phyloP scores from a whole-genome alignment of 2,888 invertebrate species.

The Hesperia comma region DNA sequence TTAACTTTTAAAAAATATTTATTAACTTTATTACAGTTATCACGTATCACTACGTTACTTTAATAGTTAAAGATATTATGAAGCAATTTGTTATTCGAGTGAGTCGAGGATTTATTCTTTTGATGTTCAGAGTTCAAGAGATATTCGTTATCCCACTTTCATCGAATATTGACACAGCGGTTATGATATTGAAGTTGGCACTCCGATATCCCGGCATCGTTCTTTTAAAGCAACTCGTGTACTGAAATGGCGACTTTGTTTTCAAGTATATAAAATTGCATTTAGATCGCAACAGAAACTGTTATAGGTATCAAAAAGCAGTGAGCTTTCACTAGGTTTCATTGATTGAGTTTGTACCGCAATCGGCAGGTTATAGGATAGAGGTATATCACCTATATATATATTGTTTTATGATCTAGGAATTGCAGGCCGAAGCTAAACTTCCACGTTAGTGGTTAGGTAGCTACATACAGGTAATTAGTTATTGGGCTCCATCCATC shows the following conservation, averaged over 20 bases:
- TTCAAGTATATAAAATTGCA: neutral
- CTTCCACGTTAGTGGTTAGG: neutral
- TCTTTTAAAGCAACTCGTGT: constrained; percentile 2
- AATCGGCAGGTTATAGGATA: constrained; percentile 32
- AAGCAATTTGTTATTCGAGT: constrained; percentile 3
- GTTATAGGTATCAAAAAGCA: neutral
- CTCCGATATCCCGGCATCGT: neutral
- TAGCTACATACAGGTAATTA: neutral
- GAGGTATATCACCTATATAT: constrained; percentile 1
- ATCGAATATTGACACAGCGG: constrained; percentile 14
- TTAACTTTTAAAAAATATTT: too few species aligned
- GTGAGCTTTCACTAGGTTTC: constrained; percentile 20
- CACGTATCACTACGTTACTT: neutral
- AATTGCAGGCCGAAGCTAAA: neutral
- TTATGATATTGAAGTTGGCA: constrained; percentile 12
- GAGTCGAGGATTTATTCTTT: constrained; percentile 11
- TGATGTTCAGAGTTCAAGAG: constrained; percentile 12
- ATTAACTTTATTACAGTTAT: too few species aligned
- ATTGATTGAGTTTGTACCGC: constrained; percentile 39
- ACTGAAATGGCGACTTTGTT: neutral
- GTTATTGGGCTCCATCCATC: too few species aligned
- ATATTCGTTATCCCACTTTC: constrained; percentile 17
- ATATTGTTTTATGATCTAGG: constrained; percentile 19
- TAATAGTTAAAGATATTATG: neutral
- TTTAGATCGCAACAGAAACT: neutral